Percentiles rank a stretch among this genome's conserved stretches.
Conservation (phyloP, 1,140 invertebrate genomes). For the Drosophila repletoides region DNA sequence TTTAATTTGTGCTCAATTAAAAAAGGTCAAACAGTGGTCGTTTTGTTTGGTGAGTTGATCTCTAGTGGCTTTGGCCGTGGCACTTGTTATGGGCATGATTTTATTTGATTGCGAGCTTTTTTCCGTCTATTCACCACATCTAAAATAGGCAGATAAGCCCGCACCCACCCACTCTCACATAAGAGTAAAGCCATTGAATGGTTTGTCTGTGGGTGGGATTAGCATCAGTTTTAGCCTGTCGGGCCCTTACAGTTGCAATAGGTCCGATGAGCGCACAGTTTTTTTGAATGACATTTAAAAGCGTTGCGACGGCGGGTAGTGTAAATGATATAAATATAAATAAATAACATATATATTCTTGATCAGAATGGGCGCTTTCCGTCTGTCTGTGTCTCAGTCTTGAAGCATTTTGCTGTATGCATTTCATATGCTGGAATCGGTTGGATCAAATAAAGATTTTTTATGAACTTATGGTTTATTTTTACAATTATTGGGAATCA, state of each 20-base stretch:
- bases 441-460: too few species aligned
- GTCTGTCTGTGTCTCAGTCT: too few species aligned
- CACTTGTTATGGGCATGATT: constrained; percentile 50
- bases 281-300: background rate
- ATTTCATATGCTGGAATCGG: too few species aligned
- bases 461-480: too few species aligned
- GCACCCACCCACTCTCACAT: background rate
- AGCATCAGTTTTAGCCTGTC: background rate
- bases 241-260: constrained; percentile 10
- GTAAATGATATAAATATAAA: too few species aligned
- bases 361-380: too few species aligned
- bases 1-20: constrained; percentile 79
- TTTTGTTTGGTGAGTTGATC: constrained; percentile 42
- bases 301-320: background rate
- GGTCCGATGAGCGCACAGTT: too few species aligned
- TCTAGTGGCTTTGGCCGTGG: constrained; percentile 28
- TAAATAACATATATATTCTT: too few species aligned
- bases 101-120: constrained; percentile 38
- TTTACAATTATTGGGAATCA: too few species aligned
- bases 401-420: too few species aligned
- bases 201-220: too few species aligned
- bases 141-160: background rate
- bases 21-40: constrained; percentile 65
- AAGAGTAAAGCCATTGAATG: too few species aligned
- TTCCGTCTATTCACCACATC: constrained; percentile 15